These are phyloP conservation scores for Bathybates hornii DNA, from an alignment of 2,113 vertebrate species.

Conservation along the genomic window DNA sequence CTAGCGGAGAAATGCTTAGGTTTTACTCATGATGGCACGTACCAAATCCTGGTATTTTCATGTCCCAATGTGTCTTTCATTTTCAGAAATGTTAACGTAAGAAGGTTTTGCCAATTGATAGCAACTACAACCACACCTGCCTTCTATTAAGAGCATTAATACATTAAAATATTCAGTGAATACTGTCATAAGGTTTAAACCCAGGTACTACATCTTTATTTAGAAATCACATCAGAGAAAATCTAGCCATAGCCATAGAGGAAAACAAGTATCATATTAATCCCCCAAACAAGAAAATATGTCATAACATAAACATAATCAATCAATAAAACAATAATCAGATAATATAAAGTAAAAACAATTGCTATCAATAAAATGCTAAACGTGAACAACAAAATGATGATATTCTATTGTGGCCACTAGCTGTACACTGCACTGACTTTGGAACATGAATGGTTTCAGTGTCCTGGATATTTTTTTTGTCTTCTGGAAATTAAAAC, in stretches of 20 bases:
- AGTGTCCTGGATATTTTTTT: neutral
- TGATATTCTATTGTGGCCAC: neutral
- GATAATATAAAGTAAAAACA: conserved; percentile 27
- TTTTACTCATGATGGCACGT: neutral
- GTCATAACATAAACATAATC: conserved; percentile 27
- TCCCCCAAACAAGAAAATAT: conserved; percentile 21
- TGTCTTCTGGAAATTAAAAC: neutral
- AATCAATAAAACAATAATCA: conserved; percentile 29
- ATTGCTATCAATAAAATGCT: conserved; percentile 19
- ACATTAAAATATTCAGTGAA: neutral
- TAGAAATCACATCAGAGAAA: conserved; percentile 59
- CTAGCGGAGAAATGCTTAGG: conserved; percentile 8
- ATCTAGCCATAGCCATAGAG: conserved; percentile 8
- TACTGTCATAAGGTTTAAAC: neutral
- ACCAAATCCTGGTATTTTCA: neutral
- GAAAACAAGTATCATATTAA: neutral
- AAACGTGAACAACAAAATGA: conserved; percentile 19
- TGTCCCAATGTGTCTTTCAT: neutral
- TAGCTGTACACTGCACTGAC: neutral
- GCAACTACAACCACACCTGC: neutral
- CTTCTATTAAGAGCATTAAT: neutral
- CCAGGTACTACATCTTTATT: conserved; percentile 60
- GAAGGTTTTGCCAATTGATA: neutral
- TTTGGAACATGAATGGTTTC: neutral
- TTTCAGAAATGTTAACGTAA: neutral